Percentiles rank a stretch among this genome's conserved stretches.
These are phyloP conservation scores for Mesocricetus auratus DNA, from an alignment of 2,113 vertebrate genomes.

Conservation along the genomic window DNA sequence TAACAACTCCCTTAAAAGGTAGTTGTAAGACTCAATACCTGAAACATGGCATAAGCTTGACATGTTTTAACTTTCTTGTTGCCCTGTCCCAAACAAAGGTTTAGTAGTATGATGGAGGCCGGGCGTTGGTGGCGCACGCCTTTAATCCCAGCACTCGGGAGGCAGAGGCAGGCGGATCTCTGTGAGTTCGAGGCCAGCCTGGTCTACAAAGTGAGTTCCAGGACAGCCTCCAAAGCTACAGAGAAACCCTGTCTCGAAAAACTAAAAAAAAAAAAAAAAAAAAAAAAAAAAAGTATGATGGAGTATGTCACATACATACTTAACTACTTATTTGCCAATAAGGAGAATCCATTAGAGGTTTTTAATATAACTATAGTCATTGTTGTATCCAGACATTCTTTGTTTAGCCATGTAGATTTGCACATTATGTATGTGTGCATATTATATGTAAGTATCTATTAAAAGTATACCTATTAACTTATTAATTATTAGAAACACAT, in stretches of 20 bases:
- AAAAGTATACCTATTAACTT: not conserved
- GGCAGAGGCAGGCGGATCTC: no score
- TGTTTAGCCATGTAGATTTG: not conserved
- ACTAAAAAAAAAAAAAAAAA: no score
- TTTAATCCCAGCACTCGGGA: no score
- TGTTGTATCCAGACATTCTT: not conserved
- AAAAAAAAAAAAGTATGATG: no score
- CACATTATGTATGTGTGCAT: not conserved
- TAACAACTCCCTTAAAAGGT: not conserved
- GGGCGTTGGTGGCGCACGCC: no score
- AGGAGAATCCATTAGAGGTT: not conserved
- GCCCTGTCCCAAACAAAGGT: not conserved
- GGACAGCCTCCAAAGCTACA: no score
- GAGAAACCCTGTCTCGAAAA: no score
- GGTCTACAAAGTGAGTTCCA: no score
- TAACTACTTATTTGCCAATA: not conserved
- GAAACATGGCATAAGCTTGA: not conserved
- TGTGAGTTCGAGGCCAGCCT: no score
- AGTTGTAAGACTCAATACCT: not conserved
- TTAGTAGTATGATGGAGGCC: not conserved
- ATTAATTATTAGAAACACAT: not conserved
- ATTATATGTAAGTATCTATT: not conserved
- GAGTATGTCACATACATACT: not conserved
- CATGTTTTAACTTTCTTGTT: not conserved
- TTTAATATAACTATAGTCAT: not conserved